Conservation (phyloP, 2,888 invertebrate genomes). For the Phasia obesa region DNA sequence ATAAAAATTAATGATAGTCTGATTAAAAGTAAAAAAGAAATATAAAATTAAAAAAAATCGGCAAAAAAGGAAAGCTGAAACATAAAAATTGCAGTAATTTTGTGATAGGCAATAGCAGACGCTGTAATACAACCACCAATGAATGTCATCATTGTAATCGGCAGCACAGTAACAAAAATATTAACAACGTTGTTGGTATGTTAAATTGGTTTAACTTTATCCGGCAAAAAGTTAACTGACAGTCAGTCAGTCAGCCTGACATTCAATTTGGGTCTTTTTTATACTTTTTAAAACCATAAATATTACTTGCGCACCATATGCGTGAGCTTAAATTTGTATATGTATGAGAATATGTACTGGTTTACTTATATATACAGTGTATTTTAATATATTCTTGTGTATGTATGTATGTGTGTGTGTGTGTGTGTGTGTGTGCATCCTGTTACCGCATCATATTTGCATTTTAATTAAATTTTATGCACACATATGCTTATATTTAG, state of each 20-base stretch:
- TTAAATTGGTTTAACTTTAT: conserved; percentile 66
- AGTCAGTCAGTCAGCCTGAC: conserved; percentile 59
- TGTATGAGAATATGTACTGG: not conserved
- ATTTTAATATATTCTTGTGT: conserved; percentile 10
- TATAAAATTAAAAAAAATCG: no score
- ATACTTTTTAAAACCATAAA: conserved; percentile 48
- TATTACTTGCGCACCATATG: conserved; percentile 48
- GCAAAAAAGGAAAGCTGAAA: not conserved
- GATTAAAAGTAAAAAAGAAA: no score
- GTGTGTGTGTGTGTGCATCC: conserved; percentile 15
- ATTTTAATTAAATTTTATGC: conserved; percentile 73
- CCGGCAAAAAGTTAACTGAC: conserved; percentile 62
- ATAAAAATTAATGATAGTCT: no score
- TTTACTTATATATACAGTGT: not conserved
- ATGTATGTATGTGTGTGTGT: conserved; percentile 16
- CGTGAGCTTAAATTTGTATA: conserved; percentile 29
- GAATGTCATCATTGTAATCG: conserved; percentile 37
- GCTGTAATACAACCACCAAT: conserved; percentile 37
- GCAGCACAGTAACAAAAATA: conserved; percentile 44
- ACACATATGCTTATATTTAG: conserved; percentile 24
- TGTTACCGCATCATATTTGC: conserved; percentile 72
- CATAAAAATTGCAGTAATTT: conserved; percentile 36
- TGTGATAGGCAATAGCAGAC: conserved; percentile 46
- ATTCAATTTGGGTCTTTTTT: conserved; percentile 29
- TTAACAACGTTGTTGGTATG: conserved; percentile 59